These are phyloP conservation scores for Forbesichthys papilliferus DNA, from an alignment of 2,113 vertebrate species.

Conservation along the genomic window DNA sequence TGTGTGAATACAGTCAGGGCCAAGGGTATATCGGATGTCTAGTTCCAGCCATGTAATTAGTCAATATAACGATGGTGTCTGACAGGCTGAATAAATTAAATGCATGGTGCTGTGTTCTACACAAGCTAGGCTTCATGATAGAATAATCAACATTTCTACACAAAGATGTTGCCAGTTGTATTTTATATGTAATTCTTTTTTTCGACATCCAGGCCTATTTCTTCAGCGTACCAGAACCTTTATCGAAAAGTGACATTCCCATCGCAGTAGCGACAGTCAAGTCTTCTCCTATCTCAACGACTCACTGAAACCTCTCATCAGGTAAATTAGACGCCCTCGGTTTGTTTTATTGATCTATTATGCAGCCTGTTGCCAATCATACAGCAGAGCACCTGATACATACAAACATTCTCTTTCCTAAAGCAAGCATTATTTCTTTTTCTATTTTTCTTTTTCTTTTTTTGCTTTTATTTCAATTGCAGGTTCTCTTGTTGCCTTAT, in stretches of 20 bases:
- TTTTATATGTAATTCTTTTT: background rate
- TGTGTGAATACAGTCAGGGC: slow-evolving; percentile 40
- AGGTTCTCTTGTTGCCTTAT: slow-evolving; percentile 77
- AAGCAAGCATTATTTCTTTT: slow-evolving; percentile 55
- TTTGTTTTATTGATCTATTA: slow-evolving; percentile 10
- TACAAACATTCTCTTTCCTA: slow-evolving; percentile 64
- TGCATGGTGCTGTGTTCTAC: slow-evolving; percentile 3
- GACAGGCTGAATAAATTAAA: slow-evolving; percentile 38
- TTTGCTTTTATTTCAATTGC: slow-evolving; percentile 50
- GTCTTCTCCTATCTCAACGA: slow-evolving; percentile 52
- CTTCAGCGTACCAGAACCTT: slow-evolving; percentile 80
- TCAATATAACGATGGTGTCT: slow-evolving; percentile 38
- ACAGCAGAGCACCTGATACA: slow-evolving; percentile 45
- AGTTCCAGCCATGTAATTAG: slow-evolving; percentile 58
- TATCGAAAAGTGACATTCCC: slow-evolving; percentile 8
- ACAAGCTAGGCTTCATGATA: slow-evolving; percentile 3
- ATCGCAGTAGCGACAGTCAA: slow-evolving; percentile 13
- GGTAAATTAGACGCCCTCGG: background rate
- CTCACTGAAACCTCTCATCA: slow-evolving; percentile 50
- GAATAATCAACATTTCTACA: background rate
- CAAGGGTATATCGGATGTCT: slow-evolving; percentile 53
- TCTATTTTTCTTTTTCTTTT: slow-evolving; percentile 35
- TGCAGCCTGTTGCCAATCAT: slow-evolving; percentile 11
- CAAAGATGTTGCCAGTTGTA: background rate
- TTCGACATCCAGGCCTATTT: slow-evolving; percentile 82